Evolutionary conservation across 2,797 vertebrate genomes (phyloP).

Genomic region (Rhinoraja longicauda): DNA sequence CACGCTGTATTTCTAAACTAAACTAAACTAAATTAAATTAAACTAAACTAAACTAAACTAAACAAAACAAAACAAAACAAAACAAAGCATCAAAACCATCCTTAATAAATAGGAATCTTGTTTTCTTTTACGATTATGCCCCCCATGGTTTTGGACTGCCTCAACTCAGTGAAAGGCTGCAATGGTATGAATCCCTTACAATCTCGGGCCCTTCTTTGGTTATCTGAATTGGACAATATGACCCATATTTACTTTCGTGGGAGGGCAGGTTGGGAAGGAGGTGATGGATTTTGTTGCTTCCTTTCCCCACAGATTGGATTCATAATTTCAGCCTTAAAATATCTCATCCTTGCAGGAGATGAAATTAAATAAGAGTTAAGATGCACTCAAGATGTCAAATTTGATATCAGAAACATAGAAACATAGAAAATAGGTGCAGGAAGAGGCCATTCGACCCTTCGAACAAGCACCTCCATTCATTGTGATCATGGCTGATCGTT

Average conservation of each 20-base stretch:
- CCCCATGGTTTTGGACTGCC: neutral
- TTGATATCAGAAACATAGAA: too few relatives aligned
- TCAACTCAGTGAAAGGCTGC: neutral
- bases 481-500: too few relatives aligned
- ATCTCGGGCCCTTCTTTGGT: neutral
- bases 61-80: too few relatives aligned
- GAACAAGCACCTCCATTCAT: too few relatives aligned
- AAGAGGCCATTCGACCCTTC: too few relatives aligned
- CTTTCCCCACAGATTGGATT: neutral
- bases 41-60: too few relatives aligned
- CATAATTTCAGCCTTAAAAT: neutral
- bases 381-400: neutral
- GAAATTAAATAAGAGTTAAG: neutral
- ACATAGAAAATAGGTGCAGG: too few relatives aligned
- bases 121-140: neutral
- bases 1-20: too few relatives aligned
- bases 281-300: neutral
- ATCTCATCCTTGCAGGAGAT: neutral
- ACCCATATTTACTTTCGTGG: neutral
- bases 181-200: neutral
- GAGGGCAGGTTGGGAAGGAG: neutral
- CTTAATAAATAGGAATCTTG: neutral
- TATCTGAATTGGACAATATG: neutral
- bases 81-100: neutral
- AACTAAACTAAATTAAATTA: too few relatives aligned